Evolutionary conservation across 2,888 invertebrate species (phyloP).

Genomic region (Capitulum mitella): DNA sequence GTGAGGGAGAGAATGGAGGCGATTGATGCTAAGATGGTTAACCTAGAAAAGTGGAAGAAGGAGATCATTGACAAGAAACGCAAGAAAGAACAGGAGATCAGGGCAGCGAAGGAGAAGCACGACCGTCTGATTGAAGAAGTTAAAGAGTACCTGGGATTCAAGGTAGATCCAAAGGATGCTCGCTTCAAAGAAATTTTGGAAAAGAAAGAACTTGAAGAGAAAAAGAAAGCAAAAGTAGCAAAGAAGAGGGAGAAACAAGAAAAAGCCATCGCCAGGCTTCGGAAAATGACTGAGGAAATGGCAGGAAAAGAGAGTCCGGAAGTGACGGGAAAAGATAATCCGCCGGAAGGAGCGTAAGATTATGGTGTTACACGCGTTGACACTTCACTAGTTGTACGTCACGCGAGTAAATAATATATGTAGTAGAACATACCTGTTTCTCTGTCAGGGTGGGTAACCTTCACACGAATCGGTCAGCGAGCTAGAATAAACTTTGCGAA

Average conservation of each 20-base stretch:
- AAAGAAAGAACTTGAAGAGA: background rate
- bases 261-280: background rate
- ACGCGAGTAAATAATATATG: too few species aligned
- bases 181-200: slow-evolving; percentile 4
- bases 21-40: background rate
- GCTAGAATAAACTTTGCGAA: too few species aligned
- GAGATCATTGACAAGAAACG: background rate
- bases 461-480: too few species aligned
- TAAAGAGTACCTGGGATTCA: background rate
- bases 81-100: background rate
- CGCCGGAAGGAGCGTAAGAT: background rate
- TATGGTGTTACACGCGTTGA: too few species aligned
- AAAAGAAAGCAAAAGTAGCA: background rate
- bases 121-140: background rate
- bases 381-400: too few species aligned
- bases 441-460: too few species aligned
- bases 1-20: background rate
- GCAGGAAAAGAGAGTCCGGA: too few species aligned
- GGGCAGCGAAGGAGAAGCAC: background rate
- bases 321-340: background rate
- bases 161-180: background rate
- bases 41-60: background rate
- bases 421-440: too few species aligned
- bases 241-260: background rate
- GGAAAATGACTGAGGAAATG: background rate